Conservation (phyloP, 2,113 vertebrate genomes). For the Clarias gariepinus region DNA sequence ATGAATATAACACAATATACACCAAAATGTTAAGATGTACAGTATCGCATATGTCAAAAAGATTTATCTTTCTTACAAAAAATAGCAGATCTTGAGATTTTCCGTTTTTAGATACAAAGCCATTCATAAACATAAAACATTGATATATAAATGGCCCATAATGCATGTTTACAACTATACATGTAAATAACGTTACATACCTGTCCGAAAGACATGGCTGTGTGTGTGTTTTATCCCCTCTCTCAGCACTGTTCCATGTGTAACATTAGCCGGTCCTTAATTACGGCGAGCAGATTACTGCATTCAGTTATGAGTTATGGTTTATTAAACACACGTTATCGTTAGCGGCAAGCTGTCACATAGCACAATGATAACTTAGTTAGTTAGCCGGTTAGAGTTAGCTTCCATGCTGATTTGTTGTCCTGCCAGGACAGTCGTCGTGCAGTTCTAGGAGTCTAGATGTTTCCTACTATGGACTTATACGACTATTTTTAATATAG, state of each 20-base stretch:
- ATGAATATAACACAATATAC: neutral
- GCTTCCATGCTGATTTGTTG: neutral
- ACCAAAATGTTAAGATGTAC: neutral
- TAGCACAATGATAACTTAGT: neutral
- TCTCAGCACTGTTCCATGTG: constrained; percentile 57
- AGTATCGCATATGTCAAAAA: neutral
- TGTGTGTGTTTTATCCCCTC: constrained; percentile 8
- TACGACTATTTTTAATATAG: neutral
- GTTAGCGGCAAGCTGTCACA: neutral
- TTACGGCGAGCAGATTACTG: neutral
- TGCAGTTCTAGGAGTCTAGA: neutral
- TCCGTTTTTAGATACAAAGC: neutral
- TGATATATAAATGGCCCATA: neutral
- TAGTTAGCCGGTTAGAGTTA: neutral
- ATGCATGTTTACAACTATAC: neutral
- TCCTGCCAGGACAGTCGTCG: neutral
- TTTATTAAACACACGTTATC: neutral
- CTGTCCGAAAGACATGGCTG: constrained; percentile 53
- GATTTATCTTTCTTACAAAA: neutral
- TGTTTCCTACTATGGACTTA: neutral
- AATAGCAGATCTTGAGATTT: neutral
- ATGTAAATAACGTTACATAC: constrained; percentile 18
- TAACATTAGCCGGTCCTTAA: neutral
- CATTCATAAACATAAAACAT: neutral
- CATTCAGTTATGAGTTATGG: neutral